These are phyloP conservation scores for Proteles cristata DNA, from an alignment of 2,113 vertebrate genomes.

Conservation along the genomic window DNA sequence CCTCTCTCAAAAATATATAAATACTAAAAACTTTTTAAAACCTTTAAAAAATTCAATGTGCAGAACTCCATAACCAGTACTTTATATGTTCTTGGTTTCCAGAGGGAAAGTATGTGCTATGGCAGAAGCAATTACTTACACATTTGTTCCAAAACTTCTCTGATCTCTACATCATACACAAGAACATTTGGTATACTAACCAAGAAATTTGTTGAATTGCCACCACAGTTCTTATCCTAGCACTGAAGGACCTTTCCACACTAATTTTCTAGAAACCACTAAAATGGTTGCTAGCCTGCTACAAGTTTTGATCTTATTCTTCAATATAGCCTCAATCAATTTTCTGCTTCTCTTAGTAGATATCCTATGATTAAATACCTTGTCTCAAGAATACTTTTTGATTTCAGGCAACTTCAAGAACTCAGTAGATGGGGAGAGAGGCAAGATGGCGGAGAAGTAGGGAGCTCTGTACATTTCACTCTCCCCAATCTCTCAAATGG, in stretches of 20 bases:
- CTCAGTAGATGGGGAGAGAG: neutral
- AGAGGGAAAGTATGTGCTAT: neutral
- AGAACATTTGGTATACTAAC: neutral
- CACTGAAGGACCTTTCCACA: neutral
- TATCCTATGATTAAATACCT: neutral
- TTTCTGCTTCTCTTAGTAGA: neutral
- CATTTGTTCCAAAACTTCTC: neutral
- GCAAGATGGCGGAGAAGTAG: no score
- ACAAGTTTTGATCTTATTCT: neutral
- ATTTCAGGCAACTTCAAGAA: neutral
- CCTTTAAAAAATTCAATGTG: neutral
- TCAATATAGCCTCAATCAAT: neutral
- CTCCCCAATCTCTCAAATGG: no score
- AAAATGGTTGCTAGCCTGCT: neutral
- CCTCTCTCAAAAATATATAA: no score
- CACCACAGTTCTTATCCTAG: neutral
- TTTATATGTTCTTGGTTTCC: neutral
- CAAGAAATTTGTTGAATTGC: neutral
- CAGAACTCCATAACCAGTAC: neutral
- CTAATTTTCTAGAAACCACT: neutral
- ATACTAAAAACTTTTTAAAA: no score
- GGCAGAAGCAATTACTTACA: neutral
- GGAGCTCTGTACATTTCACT: no score
- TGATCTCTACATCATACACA: neutral
- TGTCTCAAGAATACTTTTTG: neutral